Conservation (phyloP, 2,797 vertebrate genomes). For the Coendou prehensilis region DNA sequence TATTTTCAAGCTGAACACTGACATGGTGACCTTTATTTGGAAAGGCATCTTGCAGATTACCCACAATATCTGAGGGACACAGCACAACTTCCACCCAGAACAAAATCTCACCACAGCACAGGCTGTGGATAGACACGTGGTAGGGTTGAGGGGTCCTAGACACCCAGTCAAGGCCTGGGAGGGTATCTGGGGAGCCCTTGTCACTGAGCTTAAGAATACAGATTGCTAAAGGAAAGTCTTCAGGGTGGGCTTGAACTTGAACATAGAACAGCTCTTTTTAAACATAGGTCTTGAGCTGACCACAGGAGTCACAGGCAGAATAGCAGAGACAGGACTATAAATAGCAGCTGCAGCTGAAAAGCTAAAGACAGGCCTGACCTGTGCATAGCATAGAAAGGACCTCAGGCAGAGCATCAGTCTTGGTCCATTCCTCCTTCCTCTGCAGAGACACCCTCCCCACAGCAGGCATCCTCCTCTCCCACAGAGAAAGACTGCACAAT, state of each 20-base stretch:
- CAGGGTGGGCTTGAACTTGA: slow-evolving; percentile 32
- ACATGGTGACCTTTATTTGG: not conserved
- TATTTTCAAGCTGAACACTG: not conserved
- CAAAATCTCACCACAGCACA: not conserved
- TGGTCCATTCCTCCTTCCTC: not conserved
- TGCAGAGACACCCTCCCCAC: not conserved
- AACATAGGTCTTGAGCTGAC: slow-evolving; percentile 11
- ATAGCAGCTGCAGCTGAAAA: slow-evolving; percentile 70
- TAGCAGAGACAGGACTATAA: slow-evolving; percentile 57
- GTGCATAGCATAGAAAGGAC: slow-evolving; percentile 17
- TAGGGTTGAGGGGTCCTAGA: not conserved
- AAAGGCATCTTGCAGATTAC: not conserved
- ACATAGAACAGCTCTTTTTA: slow-evolving; percentile 42
- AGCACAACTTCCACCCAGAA: not conserved
- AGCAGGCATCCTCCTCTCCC: not conserved
- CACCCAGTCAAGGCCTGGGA: not conserved
- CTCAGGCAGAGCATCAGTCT: not conserved
- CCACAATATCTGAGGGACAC: not conserved
- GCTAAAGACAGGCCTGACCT: slow-evolving; percentile 47
- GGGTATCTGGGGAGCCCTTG: not conserved
- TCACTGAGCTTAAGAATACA: not conserved
- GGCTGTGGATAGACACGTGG: rapidly evolving
- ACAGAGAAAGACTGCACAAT: not conserved
- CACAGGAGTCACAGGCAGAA: slow-evolving; percentile 56
- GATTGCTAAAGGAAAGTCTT: not conserved